Conservation (phyloP, 1,140 invertebrate species). For the Onthophagus taurus region DNA sequence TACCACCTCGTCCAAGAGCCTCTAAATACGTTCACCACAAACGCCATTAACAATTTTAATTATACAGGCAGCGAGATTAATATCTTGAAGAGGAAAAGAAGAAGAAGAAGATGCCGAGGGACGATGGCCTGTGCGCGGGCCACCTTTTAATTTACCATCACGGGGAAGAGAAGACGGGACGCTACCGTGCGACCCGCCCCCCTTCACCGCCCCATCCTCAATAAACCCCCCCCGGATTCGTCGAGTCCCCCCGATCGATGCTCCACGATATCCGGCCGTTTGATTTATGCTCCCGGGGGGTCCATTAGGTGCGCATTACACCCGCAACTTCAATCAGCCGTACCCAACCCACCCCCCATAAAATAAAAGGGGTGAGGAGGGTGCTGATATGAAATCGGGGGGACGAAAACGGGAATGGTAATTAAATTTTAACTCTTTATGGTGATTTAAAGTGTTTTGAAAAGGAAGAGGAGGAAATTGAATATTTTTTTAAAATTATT, state of each 20-base stretch:
- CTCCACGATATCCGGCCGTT: slow-evolving; percentile 8
- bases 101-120: too few relatives aligned
- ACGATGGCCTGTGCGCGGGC: too few relatives aligned
- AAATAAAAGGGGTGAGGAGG: too few relatives aligned
- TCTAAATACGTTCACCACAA: slow-evolving; percentile 18
- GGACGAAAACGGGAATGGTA: too few relatives aligned
- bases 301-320: slow-evolving; percentile 18
- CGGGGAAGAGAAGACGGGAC: too few relatives aligned
- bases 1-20: slow-evolving; percentile 15
- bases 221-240: not conserved
- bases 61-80: slow-evolving; percentile 21
- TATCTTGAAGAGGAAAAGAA: slow-evolving; percentile 22
- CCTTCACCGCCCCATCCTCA: slow-evolving; percentile 2
- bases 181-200: not conserved
- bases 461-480: too few relatives aligned
- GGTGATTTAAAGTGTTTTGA: too few relatives aligned
- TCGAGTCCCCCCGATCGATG: not conserved
- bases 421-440: too few relatives aligned
- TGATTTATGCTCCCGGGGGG: slow-evolving; percentile 14
- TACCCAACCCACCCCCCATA: too few relatives aligned
- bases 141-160: too few relatives aligned
- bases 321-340: slow-evolving; percentile 14
- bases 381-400: too few relatives aligned
- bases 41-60: slow-evolving; percentile 21
- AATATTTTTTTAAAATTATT: too few relatives aligned